Conservation (phyloP, 1,140 invertebrate genomes). For the Bombyx mori region ASM3026992v2 NC_085110.1:13312501-13313000, state of each 20-base stretch:
- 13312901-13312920: background rate
- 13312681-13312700: too few relatives aligned
- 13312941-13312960: background rate
- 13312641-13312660: too few relatives aligned
- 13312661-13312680: too few relatives aligned
- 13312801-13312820: slow-evolving; percentile 3
- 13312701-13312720: slow-evolving; percentile 13
- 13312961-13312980: slow-evolving; percentile 2
- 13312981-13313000: slow-evolving; percentile 7
- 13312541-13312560: too few relatives aligned
- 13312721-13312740: slow-evolving; percentile 25
- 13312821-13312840: slow-evolving; percentile 1
- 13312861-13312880: slow-evolving; percentile 18
- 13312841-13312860: slow-evolving; percentile 13
- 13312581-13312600: too few relatives aligned
- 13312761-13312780: slow-evolving; percentile 30
- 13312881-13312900: slow-evolving; percentile 3
- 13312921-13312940: background rate
- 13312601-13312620: too few relatives aligned
- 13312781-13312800: slow-evolving; percentile 21
- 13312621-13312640: too few relatives aligned
- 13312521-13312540: too few relatives aligned
- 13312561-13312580: too few relatives aligned
- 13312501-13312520: background rate
- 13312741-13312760: slow-evolving; percentile 25